These are phyloP conservation scores for Nipponacmea schrenckii DNA, from an alignment of 2,888 invertebrate species.

Conservation along the genomic window DNA sequence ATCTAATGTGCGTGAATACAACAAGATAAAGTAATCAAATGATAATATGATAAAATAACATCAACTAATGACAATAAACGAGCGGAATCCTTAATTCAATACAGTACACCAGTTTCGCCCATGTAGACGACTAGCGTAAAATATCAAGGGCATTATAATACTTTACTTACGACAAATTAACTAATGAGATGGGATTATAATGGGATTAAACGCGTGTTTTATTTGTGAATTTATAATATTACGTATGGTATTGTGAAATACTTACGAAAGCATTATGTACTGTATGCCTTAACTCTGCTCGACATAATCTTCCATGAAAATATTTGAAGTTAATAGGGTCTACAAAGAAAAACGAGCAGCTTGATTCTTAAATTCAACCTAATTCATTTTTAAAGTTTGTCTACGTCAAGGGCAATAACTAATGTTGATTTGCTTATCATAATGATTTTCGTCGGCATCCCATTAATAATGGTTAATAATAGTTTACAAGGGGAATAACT, in stretches of 20 bases:
- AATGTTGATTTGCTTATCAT: no score
- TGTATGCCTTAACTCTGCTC: no score
- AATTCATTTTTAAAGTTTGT: no score
- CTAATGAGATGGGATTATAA: background rate
- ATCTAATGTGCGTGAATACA: constrained; percentile 3
- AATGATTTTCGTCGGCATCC: no score
- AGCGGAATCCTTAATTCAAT: background rate
- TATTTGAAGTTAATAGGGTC: no score
- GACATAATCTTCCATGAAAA: no score
- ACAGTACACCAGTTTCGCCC: background rate
- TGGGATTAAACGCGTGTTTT: background rate
- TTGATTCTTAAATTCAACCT: no score
- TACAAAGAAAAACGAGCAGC: no score
- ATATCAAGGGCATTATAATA: constrained; percentile 1
- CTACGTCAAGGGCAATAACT: no score
- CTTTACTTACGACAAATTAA: background rate
- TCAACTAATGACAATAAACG: background rate
- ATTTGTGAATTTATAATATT: background rate
- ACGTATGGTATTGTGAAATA: background rate
- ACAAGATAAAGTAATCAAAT: background rate
- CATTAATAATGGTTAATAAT: no score
- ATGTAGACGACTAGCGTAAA: background rate
- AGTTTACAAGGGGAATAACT: no score
- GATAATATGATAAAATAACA: constrained; percentile 2
- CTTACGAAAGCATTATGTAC: background rate